These are phyloP conservation scores for Gallinago stenura DNA, from an alignment of 2,797 vertebrate genomes.

Conservation along the genomic window DNA sequence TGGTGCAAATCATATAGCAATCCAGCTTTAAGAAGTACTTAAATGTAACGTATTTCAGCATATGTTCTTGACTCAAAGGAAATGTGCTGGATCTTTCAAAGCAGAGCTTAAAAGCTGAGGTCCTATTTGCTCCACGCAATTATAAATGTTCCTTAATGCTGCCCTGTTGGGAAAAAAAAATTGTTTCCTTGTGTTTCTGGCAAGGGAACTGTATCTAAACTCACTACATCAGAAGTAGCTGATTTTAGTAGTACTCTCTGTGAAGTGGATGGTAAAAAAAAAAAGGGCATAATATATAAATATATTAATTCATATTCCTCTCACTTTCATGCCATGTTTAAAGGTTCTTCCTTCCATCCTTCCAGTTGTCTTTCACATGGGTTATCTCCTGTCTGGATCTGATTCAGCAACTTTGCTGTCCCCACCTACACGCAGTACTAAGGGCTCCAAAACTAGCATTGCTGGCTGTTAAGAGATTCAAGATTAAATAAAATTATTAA, in stretches of 20 bases:
- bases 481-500: slow-evolving; percentile 31
- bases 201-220: background rate
- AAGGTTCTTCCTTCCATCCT: background rate
- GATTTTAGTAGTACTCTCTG: background rate
- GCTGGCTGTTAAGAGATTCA: slow-evolving; percentile 36
- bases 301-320: background rate
- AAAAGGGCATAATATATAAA: background rate
- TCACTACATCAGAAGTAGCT: background rate
- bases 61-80: slow-evolving; percentile 48
- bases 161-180: slow-evolving; percentile 8
- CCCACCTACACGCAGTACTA: background rate
- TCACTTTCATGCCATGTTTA: background rate
- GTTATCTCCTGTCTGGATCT: slow-evolving; percentile 36
- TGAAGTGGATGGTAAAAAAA: background rate
- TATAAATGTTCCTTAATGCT: slow-evolving; percentile 20
- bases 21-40: slow-evolving; percentile 18
- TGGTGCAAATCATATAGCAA: slow-evolving; percentile 42
- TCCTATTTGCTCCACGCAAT: slow-evolving; percentile 11
- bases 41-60: slow-evolving; percentile 41
- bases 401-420: slow-evolving; percentile 30
- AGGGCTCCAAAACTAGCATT: slow-evolving; percentile 46
- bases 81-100: slow-evolving; percentile 50
- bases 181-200: slow-evolving; percentile 25
- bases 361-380: slow-evolving; percentile 16
- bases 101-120: slow-evolving; percentile 22